Base-by-base conservation (phyloP, 2,113 vertebrate species). In the Potamarius usumacintae region DNA sequence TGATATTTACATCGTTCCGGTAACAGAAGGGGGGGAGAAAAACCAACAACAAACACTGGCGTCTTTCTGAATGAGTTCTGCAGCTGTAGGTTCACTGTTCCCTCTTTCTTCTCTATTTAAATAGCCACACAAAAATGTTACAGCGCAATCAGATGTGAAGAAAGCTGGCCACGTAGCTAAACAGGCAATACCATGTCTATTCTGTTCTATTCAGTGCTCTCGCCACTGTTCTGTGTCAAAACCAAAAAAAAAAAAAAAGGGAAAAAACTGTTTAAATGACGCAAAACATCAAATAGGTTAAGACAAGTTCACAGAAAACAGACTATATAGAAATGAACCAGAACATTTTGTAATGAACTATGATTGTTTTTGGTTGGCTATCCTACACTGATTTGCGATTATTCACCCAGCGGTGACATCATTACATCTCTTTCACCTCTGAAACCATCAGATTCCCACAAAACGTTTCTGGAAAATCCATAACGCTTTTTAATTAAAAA, bases 1-100 rank as follows among this genome's bases (percentile, higher is more conserved):
- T 22, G 55, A 80, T 80, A 20, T 80, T 80, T 80, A 34, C 78
- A 80, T 58, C 53, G 20, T 80, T 80, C 78, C 27, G 27, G 78
- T 60, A 53, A 78, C 12, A 78, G 76, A 78, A 55, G n/a, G 42
- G 5, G 11, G 42, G 25, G 34, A 34, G 11, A 72, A 67, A 71
- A 42, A 72, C 42, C 42, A 42, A 42, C 42, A 69, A 67, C 12
- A 27, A 10, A 25, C 25, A 25, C 0, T 80, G 78, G 53, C 53
- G 8, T 80, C 77, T 9, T 55, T 48, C 30, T 82, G 30, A 82
- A 82, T 62, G 57, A 57, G 25, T 82, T 48, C 57, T 62, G 57
- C 79, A 82, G 79, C 57, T 82, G 53, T 57, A 80, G 2, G 42
- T 79, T 78, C 6, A 55, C 76, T 7, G 5, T 78, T 14, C 77